Evolutionary conservation across 2,113 vertebrate species (phyloP).

Genomic region (Ictalurus furcatus): DNA sequence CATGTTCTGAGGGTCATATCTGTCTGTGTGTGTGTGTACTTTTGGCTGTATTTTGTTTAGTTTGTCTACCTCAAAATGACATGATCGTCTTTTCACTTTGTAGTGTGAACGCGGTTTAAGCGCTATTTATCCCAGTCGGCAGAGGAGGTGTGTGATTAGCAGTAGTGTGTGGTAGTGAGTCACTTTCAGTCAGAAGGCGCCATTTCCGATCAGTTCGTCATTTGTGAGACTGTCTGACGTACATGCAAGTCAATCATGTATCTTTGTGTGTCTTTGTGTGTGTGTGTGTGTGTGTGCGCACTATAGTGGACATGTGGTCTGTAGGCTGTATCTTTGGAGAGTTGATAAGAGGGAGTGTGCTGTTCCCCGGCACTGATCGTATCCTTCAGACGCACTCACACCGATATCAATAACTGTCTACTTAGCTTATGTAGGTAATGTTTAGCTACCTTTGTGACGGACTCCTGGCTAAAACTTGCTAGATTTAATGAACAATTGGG

Average conservation of each 20-base stretch:
- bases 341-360: conserved; percentile 96
- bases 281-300: conserved; percentile 27
- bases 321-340: conserved; percentile 99
- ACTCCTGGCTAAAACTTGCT: neutral
- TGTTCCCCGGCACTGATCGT: conserved; percentile 97
- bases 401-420: neutral
- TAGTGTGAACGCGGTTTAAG: neutral
- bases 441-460: neutral
- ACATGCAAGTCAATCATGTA: neutral
- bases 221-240: neutral
- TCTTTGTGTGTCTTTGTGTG: conserved; percentile 2
- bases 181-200: conserved; percentile 13
- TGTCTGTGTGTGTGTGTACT: neutral
- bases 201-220: neutral
- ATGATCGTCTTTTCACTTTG: neutral
- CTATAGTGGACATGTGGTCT: conserved; percentile 99
- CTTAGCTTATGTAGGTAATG: neutral
- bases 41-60: neutral
- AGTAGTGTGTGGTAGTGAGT: neutral
- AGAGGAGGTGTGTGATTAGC: neutral
- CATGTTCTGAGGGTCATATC: neutral
- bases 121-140: neutral
- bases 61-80: neutral
- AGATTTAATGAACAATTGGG: neutral
- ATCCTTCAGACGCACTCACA: conserved; percentile 79